Evolutionary conservation across 2,797 vertebrate species (phyloP).

Genomic region (Diplodus puntazzo): DNA sequence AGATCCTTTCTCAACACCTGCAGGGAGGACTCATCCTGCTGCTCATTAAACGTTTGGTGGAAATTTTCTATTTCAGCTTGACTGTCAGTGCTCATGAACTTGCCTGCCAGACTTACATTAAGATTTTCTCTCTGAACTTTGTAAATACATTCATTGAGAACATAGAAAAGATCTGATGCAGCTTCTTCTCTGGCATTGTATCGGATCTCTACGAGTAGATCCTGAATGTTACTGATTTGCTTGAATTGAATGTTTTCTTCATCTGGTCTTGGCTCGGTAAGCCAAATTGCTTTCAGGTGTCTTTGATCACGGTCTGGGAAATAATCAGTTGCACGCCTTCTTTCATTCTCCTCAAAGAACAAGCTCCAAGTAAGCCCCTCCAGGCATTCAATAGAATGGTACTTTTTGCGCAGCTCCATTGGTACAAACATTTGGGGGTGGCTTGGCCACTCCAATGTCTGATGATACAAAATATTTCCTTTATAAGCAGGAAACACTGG

Average conservation of each 20-base stretch:
- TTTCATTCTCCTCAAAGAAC: conserved; percentile 78
- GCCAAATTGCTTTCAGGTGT: conserved; percentile 64
- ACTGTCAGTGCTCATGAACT: conserved; percentile 54
- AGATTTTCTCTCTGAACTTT: conserved; percentile 64
- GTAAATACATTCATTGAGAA: conserved; percentile 78
- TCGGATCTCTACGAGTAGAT: conserved; percentile 80
- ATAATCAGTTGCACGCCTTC: conserved; percentile 72
- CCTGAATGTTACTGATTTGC: conserved; percentile 74
- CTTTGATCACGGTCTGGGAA: not conserved
- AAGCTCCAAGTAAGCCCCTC: conserved; percentile 81
- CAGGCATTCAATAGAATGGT: conserved; percentile 76
- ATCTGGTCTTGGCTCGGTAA: conserved; percentile 40
- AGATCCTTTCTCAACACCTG: conserved; percentile 68
- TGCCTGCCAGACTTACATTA: conserved; percentile 65
- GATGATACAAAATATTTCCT: conserved; percentile 66
- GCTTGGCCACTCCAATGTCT: conserved; percentile 71
- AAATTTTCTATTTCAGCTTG: conserved; percentile 52
- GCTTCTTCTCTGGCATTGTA: conserved; percentile 73
- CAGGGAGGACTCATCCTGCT: conserved; percentile 50
- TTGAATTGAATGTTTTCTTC: conserved; percentile 53
- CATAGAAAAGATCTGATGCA: conserved; percentile 64
- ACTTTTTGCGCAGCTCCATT: conserved; percentile 70
- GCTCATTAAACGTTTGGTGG: conserved; percentile 45
- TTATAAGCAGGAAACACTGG: conserved; percentile 52
- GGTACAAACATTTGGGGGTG: conserved; percentile 82